A percentile compares a stretch with the other conserved stretches of the same genome.
phyloP scores from a whole-genome alignment of 2,113 vertebrate species.

The Epinephelus lanceolatus region DNA sequence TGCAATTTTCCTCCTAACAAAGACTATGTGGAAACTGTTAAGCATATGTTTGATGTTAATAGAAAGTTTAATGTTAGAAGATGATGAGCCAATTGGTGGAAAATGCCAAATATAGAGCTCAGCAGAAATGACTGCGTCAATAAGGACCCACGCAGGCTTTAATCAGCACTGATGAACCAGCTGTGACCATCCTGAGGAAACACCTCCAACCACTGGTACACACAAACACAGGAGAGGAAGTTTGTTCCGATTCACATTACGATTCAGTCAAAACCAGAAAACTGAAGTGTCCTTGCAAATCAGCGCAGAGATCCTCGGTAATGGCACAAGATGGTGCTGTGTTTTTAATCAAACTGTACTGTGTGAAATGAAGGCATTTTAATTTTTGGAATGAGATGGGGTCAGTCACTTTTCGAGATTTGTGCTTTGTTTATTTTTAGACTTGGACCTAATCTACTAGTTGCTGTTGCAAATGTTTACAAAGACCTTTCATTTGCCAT shows the following conservation, averaged over 20 bases:
- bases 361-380: conserved; percentile 22
- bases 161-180: conserved; percentile 40
- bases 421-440: conserved; percentile 30
- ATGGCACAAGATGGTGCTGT: conserved; percentile 22
- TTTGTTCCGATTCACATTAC: not conserved
- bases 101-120: conserved; percentile 34
- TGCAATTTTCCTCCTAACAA: conserved; percentile 23
- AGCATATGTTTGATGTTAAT: conserved; percentile 61
- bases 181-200: conserved; percentile 45
- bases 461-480: conserved; percentile 5
- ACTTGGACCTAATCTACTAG: conserved; percentile 24
- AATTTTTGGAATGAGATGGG: conserved; percentile 19
- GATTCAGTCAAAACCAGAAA: not conserved
- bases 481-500: conserved; percentile 38
- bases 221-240: not conserved
- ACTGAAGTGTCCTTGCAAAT: not conserved
- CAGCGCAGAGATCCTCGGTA: not conserved
- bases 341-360: conserved; percentile 36
- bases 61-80: conserved; percentile 31
- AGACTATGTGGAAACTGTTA: conserved; percentile 28
- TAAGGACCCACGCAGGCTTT: conserved; percentile 25
- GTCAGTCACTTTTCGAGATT: conserved; percentile 15
- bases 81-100: conserved; percentile 37
- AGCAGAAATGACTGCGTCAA: conserved; percentile 40
- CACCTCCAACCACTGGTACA: conserved; percentile 9